Evolutionary conservation across 1,140 invertebrate species (phyloP).

Genomic region (Pachypsylla venusta): DNA sequence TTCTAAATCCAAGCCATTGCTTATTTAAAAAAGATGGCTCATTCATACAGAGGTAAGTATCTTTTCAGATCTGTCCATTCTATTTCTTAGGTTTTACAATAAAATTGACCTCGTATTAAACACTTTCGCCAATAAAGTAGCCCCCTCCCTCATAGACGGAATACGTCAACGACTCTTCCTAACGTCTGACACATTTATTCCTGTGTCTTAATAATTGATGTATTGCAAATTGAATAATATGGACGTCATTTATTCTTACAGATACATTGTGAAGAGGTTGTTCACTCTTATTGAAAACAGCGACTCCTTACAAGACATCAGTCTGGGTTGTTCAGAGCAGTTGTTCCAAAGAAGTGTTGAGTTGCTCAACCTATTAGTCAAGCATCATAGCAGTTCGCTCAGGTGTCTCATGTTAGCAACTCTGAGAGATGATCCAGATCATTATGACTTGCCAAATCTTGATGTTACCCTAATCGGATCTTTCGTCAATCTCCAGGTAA

Average conservation of each 20-base stretch:
- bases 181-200: no score
- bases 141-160: no score
- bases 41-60: neutral
- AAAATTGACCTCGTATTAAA: no score
- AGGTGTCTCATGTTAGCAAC: conserved; percentile 45
- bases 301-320: conserved; percentile 34
- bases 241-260: no score
- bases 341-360: conserved; percentile 33
- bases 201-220: no score
- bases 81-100: no score
- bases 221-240: no score
- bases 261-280: conserved; percentile 7
- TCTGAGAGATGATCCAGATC: conserved; percentile 55
- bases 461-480: neutral
- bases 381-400: conserved; percentile 35
- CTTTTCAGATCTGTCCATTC: no score
- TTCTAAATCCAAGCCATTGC: conserved; percentile 31
- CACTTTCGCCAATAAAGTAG: no score
- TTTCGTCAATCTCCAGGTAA: neutral
- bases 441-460: conserved; percentile 41
- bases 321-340: conserved; percentile 42
- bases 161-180: no score
- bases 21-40: conserved; percentile 27
- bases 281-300: neutral
- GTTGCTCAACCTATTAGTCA: conserved; percentile 33